A percentile compares a stretch with the other conserved stretches of the same genome.
phyloP scores from a whole-genome alignment of 2,797 vertebrate species.

The Scyliorhinus canicula region DNA sequence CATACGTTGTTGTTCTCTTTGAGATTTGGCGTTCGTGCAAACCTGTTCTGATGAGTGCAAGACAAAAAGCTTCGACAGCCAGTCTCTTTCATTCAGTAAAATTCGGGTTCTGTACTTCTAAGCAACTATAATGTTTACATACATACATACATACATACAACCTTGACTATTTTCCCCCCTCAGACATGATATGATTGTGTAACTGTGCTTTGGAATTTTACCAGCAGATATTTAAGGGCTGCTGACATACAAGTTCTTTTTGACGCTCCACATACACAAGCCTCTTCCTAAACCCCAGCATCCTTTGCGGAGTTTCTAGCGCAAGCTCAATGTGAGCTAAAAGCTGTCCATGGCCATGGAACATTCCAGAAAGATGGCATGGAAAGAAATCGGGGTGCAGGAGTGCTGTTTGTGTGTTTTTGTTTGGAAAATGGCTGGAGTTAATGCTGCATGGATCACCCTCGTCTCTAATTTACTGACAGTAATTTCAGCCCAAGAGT shows the following conservation, averaged over 20 bases:
- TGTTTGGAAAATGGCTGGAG: background rate
- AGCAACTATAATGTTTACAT: too few species aligned
- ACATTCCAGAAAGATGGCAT: background rate
- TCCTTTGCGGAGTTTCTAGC: background rate
- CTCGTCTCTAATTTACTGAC: background rate
- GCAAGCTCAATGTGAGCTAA: background rate
- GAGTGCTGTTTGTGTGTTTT: background rate
- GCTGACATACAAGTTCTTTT: background rate
- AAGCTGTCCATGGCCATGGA: background rate
- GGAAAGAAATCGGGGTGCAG: background rate
- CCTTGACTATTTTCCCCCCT: too few species aligned
- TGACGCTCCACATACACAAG: background rate
- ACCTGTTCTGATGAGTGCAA: too few species aligned
- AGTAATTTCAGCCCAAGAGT: background rate
- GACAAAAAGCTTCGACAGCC: too few species aligned
- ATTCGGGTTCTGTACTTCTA: too few species aligned
- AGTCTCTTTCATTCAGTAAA: too few species aligned
- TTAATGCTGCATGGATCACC: background rate
- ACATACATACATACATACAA: background rate
- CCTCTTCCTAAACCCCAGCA: too few species aligned
- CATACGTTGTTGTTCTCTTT: too few species aligned
- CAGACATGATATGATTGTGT: too few species aligned
- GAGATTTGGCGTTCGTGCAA: too few species aligned
- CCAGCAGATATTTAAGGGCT: background rate
- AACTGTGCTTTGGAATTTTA: background rate